These are phyloP conservation scores for Siphlonurus alternatus DNA, from an alignment of 2,888 invertebrate species.

Conservation along the genomic window DNA sequence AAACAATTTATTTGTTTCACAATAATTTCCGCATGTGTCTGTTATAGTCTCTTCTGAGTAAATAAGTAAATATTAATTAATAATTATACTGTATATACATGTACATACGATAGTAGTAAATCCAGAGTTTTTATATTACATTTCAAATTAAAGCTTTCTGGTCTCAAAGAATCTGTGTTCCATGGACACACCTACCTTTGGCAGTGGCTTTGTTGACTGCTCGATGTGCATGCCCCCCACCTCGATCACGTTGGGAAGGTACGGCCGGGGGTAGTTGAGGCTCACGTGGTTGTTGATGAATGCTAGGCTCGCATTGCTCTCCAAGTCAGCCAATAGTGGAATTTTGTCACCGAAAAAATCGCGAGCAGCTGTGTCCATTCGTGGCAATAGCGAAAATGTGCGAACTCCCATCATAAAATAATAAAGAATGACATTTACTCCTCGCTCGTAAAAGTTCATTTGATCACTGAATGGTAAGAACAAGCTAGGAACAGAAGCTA, in stretches of 20 bases:
- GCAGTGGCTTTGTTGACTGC: not conserved
- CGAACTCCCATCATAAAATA: slow-evolving; percentile 11
- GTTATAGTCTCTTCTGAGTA: no score
- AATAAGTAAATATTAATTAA: no score
- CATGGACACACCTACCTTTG: no score
- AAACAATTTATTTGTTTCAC: no score
- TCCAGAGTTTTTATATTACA: no score
- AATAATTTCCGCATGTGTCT: no score
- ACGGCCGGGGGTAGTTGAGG: not conserved
- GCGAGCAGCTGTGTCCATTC: not conserved
- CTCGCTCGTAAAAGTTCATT: slow-evolving; percentile 19
- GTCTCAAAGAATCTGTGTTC: no score
- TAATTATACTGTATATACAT: no score
- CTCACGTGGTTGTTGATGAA: slow-evolving; percentile 2
- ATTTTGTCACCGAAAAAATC: slow-evolving; percentile 5
- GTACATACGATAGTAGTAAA: no score
- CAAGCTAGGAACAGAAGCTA: slow-evolving; percentile 21
- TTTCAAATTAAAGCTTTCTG: no score
- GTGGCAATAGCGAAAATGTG: not conserved
- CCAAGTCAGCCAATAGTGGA: slow-evolving; percentile 3
- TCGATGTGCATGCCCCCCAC: slow-evolving; percentile 7
- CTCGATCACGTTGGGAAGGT: slow-evolving; percentile 4
- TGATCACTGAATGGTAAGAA: slow-evolving; percentile 16
- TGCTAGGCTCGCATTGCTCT: slow-evolving; percentile 4
- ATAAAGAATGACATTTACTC: no score